Percentiles rank a stretch among this genome's conserved stretches.
phyloP scores from a whole-genome alignment of 2,797 vertebrate genomes.

The Gallinago solitaria region DNA sequence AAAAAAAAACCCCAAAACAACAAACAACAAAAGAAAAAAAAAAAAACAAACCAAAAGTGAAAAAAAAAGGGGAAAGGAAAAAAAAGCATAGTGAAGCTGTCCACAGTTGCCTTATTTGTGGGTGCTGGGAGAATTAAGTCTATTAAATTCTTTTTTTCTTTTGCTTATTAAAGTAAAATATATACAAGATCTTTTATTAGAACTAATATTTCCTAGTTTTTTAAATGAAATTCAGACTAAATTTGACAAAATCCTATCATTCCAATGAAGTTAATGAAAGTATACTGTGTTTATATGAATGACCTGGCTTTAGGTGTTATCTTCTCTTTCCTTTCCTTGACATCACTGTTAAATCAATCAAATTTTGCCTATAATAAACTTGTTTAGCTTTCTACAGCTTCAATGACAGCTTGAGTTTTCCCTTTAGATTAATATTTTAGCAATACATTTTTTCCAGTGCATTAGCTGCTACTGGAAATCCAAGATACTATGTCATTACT shows the following conservation, averaged over 20 bases:
- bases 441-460: not conserved
- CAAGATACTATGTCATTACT: not conserved
- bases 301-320: not conserved
- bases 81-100: fast-evolving
- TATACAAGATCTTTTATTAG: not conserved
- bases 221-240: not conserved
- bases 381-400: not conserved
- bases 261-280: not conserved
- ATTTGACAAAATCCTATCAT: not conserved
- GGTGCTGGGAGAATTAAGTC: not conserved
- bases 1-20: no score
- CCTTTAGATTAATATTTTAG: not conserved
- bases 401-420: not conserved
- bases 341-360: not conserved
- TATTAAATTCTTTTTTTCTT: not conserved
- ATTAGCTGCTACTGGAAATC: not conserved
- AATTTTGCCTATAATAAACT: not conserved
- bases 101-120: not conserved
- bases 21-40: no score
- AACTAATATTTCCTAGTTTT: not conserved
- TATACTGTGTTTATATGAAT: not conserved
- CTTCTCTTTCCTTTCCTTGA: not conserved
- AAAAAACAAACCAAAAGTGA: no score
- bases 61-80: no score
- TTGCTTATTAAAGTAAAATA: not conserved